Conservation (phyloP, 2,797 vertebrate species). For the Enteromius afrohamiltoni region DNA sequence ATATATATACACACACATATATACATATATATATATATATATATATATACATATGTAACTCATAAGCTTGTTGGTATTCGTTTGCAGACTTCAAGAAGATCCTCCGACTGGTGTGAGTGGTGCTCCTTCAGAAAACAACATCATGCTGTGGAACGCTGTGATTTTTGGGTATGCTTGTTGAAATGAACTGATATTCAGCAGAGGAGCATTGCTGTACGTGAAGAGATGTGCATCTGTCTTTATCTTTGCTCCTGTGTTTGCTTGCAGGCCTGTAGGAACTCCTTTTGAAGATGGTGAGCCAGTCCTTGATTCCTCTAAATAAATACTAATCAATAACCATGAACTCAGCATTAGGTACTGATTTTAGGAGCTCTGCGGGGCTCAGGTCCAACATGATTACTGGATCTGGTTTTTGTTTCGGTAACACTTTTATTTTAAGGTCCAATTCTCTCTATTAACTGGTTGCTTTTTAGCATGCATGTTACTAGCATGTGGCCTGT, state of each 20-base stretch:
- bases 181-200: background rate
- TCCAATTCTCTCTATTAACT: too few species aligned
- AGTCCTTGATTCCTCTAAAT: background rate
- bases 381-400: too few species aligned
- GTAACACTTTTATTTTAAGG: too few species aligned
- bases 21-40: too few species aligned
- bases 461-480: too few species aligned
- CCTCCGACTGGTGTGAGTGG: constrained; percentile 98
- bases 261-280: constrained; percentile 94
- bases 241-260: constrained; percentile 48
- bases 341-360: background rate
- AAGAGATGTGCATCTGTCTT: background rate
- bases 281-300: constrained; percentile 99
- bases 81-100: constrained; percentile 96
- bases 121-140: constrained; percentile 98
- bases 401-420: too few species aligned
- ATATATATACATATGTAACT: background rate
- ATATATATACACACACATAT: too few species aligned
- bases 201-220: background rate
- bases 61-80: too few species aligned
- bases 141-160: constrained; percentile 99
- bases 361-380: too few species aligned
- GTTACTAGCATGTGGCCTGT: too few species aligned
- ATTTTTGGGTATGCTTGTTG: constrained; percentile 95
- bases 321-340: background rate